Percentiles rank a stretch among this genome's conserved stretches.
Conservation (phyloP, 2,113 vertebrate genomes). For the Anoura caudifer region DNA sequence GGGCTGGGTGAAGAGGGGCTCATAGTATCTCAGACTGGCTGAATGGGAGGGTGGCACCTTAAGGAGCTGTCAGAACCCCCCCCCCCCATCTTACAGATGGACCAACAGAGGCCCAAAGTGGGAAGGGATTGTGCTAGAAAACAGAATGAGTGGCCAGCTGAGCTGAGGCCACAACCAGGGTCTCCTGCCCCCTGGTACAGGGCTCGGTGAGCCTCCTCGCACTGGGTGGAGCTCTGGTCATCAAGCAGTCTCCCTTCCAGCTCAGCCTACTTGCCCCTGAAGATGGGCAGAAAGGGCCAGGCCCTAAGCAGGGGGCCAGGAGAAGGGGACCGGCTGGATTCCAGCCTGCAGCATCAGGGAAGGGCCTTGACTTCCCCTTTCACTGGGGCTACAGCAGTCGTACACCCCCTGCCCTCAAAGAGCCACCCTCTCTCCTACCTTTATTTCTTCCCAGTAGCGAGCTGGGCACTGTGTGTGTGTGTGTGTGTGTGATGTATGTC, state of each 20-base stretch:
- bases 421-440: background rate
- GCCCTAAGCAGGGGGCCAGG: background rate
- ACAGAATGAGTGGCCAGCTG: background rate
- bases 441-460: background rate
- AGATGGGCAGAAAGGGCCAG: background rate
- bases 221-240: background rate
- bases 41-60: background rate
- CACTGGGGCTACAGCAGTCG: background rate
- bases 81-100: background rate
- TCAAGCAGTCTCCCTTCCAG: background rate
- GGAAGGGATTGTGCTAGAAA: background rate
- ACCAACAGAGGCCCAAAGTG: background rate
- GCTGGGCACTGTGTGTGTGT: background rate
- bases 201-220: background rate
- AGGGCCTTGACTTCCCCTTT: background rate
- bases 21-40: background rate
- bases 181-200: background rate
- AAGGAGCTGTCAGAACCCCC: background rate
- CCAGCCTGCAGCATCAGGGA: background rate
- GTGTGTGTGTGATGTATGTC: background rate
- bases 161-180: background rate
- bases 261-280: background rate
- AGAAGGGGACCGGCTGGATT: background rate
- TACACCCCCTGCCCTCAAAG: background rate
- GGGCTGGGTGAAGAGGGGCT: background rate